A percentile compares a stretch with the other conserved stretches of the same genome.
Conservation (phyloP, 2,888 invertebrate species). For the Stramonita haemastoma region DNA sequence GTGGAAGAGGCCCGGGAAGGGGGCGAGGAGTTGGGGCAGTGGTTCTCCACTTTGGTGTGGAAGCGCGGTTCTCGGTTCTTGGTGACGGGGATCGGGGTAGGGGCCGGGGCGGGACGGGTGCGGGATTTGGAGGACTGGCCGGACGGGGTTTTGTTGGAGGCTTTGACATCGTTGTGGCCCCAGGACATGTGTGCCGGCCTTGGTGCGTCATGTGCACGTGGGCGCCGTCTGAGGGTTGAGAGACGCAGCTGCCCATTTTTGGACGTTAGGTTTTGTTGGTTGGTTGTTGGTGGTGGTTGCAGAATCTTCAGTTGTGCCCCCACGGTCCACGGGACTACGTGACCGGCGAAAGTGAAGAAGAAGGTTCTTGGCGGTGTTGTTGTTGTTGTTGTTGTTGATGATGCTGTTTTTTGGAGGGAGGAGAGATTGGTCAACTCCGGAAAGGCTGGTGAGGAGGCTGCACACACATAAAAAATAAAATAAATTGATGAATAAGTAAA, state of each 20-base stretch:
- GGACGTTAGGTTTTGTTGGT: not conserved
- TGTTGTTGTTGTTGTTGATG: too few relatives aligned
- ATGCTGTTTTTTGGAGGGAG: too few relatives aligned
- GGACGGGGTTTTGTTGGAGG: not conserved
- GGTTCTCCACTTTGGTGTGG: slow-evolving; percentile 28
- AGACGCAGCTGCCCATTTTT: slow-evolving; percentile 37
- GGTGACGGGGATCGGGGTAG: not conserved
- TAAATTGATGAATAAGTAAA: too few relatives aligned
- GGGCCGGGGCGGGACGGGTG: not conserved
- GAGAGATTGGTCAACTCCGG: too few relatives aligned
- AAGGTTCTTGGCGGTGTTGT: too few relatives aligned
- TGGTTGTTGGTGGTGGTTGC: not conserved
- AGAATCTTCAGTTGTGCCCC: too few relatives aligned
- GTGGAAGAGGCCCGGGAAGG: too few relatives aligned
- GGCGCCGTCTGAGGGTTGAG: slow-evolving; percentile 21
- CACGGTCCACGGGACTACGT: too few relatives aligned
- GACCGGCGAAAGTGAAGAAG: too few relatives aligned
- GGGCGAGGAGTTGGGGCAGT: not conserved
- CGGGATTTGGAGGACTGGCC: too few relatives aligned
- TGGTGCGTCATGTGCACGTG: slow-evolving; percentile 23
- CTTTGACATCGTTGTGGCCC: slow-evolving; percentile 26
- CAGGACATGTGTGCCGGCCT: slow-evolving; percentile 18
- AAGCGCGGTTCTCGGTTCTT: slow-evolving; percentile 2
- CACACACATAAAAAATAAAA: too few relatives aligned
- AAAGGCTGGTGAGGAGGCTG: too few relatives aligned